phyloP scores from a whole-genome alignment of 2,797 vertebrate genomes.

The Helicolenus hilgendorfi region DNA sequence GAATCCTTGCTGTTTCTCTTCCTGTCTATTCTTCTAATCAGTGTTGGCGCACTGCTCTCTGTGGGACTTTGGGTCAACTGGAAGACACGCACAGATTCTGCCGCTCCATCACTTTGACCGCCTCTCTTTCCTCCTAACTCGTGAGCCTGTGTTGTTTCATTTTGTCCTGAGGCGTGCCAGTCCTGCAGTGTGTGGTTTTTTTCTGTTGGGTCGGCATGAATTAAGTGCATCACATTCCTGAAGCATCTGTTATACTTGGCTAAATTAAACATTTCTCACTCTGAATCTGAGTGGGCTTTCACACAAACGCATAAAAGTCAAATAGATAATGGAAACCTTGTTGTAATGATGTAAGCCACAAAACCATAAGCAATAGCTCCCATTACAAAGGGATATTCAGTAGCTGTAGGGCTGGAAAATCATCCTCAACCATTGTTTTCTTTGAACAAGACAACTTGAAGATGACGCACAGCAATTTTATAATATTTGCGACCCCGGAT shows the following conservation, averaged over 20 bases:
- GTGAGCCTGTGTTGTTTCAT: background rate
- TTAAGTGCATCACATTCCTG: conserved; percentile 18
- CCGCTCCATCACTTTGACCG: conserved; percentile 32
- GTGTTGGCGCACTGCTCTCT: conserved; percentile 58
- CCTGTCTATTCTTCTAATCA: conserved; percentile 63
- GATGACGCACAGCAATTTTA: background rate
- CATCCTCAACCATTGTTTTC: background rate
- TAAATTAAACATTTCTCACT: conserved; percentile 33
- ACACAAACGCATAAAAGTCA: conserved; percentile 24
- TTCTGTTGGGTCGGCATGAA: conserved; percentile 8
- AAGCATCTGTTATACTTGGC: conserved; percentile 14
- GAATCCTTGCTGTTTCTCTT: conserved; percentile 48
- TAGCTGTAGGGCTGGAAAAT: background rate
- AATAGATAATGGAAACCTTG: background rate
- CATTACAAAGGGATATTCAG: background rate
- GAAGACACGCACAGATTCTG: conserved; percentile 43
- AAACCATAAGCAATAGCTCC: background rate
- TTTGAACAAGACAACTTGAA: background rate
- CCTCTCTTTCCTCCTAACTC: background rate
- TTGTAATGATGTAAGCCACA: background rate
- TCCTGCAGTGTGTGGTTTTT: background rate
- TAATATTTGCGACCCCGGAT: background rate
- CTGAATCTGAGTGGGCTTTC: conserved; percentile 8
- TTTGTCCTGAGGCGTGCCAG: background rate
- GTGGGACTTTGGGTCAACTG: conserved; percentile 60